Base-by-base conservation (phyloP, 2,797 vertebrate genomes). In the Smutsia temminckii region DNA sequence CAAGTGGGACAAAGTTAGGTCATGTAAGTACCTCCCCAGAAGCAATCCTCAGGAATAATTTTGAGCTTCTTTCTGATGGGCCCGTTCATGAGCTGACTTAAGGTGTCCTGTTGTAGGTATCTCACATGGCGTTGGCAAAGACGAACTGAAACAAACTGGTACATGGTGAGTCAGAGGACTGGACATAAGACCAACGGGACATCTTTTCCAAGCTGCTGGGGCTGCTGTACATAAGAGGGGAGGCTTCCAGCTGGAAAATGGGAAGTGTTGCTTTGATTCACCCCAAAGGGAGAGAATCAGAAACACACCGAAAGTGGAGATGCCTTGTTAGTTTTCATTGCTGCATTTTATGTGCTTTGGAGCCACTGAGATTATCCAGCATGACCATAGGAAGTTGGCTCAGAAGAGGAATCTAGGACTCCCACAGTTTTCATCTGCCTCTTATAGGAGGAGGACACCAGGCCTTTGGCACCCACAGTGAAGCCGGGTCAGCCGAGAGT, bases 31-130 rank as follows among this genome's bases (percentile, higher is more conserved):
- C 99, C 99, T 99, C 99, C 99, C 99, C 99, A 99, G 72, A 98
- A 99, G 96, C 99, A 98, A 17, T 98, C 99, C 84, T 99, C 98
- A 8, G 99, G 99, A 96, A 99, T 99, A 87, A 99, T 98, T 95
- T 96, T 98, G 91, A 99, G 98, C 96, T 99, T 99, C 97, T 99
- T 98, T 94, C 98, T 98, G 98, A 99, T 98, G 86, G 99, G 99
- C 63, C 99, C 99, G 0, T 99, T 99, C 99, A 99, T 99, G 95
- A 99, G 98, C 74, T 98, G 95, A 5, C 96, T 98, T n/a, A 99
- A 98, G 8, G 98, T 97, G 8, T 98, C 97, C 40, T 97, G 89
- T 4, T 99, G 98, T 46, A 99, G 98, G 8, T 97, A 98, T 53
- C 85, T 86, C 64, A 99, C 91, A 0, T 99, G 99, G 37, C 97